Evolutionary conservation across 2,888 invertebrate species (phyloP).

Genomic region (Temnothorax rugatulus): DNA sequence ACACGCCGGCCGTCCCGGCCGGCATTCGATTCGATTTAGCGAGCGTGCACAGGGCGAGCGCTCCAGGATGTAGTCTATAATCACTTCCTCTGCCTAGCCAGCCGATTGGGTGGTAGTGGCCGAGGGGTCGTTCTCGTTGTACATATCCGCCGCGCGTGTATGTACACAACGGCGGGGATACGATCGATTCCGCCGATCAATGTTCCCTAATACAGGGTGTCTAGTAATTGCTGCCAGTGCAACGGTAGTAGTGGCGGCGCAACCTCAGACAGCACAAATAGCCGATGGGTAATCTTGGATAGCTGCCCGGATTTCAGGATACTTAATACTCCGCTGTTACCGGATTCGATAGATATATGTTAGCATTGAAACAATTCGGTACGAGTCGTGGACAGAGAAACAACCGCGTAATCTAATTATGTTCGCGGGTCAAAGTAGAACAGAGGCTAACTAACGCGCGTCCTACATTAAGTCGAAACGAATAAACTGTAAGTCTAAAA

Average conservation of each 20-base stretch:
- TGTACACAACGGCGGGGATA: slow-evolving; percentile 65
- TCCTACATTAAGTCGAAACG: neutral
- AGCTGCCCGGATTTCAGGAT: slow-evolving; percentile 25
- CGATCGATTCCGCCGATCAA: slow-evolving; percentile 81
- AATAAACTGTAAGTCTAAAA: neutral
- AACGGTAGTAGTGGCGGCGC: neutral
- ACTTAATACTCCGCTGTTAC: slow-evolving; percentile 21
- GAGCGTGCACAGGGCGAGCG: slow-evolving; percentile 71
- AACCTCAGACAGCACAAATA: slow-evolving; percentile 47
- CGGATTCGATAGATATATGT: neutral
- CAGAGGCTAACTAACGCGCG: neutral
- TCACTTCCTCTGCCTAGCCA: slow-evolving; percentile 81
- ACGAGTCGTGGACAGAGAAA: neutral
- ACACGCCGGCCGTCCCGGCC: slow-evolving; percentile 57
- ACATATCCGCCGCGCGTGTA: slow-evolving; percentile 72
- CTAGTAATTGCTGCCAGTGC: slow-evolving; percentile 42
- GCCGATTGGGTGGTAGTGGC: slow-evolving; percentile 75
- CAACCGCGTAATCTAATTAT: neutral
- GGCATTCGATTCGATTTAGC: slow-evolving; percentile 75
- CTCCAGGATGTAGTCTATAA: slow-evolving; percentile 84
- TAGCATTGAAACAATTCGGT: neutral
- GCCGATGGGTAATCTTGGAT: slow-evolving; percentile 42
- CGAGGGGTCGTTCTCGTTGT: slow-evolving; percentile 76
- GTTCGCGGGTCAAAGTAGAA: neutral
- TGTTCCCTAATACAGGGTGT: slow-evolving; percentile 76